Conservation (phyloP, 2,888 invertebrate genomes). For the Eremobia ochroleuca region DNA sequence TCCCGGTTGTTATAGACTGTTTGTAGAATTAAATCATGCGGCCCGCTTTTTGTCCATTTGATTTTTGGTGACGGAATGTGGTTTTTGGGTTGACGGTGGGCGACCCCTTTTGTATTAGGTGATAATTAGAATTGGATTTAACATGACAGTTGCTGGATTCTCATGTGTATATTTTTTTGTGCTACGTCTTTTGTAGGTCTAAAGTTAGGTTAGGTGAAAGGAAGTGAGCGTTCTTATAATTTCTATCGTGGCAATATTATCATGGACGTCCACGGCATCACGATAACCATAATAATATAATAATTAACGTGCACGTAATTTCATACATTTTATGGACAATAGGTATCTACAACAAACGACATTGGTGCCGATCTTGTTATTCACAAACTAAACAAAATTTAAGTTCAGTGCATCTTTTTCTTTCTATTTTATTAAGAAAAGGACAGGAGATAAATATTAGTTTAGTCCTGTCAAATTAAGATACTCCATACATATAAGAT, state of each 20-base stretch:
- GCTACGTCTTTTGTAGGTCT: background rate
- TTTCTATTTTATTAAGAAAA: too few relatives aligned
- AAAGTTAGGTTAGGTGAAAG: background rate
- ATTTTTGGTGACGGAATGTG: conserved; percentile 33
- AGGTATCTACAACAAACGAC: too few relatives aligned
- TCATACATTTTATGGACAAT: too few relatives aligned
- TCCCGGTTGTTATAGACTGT: conserved; percentile 44
- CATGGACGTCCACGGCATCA: background rate
- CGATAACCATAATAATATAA: background rate
- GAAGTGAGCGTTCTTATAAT: background rate
- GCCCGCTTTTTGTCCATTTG: conserved; percentile 42
- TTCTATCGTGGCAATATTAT: background rate
- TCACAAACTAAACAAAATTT: too few relatives aligned
- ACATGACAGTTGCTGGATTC: background rate
- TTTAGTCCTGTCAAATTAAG: too few relatives aligned
- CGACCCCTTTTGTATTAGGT: background rate
- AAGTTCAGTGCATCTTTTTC: too few relatives aligned
- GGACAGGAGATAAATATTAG: too few relatives aligned
- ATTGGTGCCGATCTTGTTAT: too few relatives aligned
- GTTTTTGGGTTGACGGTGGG: conserved; percentile 1
- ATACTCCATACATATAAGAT: too few relatives aligned
- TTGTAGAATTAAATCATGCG: conserved; percentile 60
- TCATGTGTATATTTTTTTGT: background rate
- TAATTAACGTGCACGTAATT: background rate
- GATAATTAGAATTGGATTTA: conserved; percentile 23